Evolutionary conservation across 2,113 vertebrate genomes (phyloP).

Genomic region (Naja naja): DNA sequence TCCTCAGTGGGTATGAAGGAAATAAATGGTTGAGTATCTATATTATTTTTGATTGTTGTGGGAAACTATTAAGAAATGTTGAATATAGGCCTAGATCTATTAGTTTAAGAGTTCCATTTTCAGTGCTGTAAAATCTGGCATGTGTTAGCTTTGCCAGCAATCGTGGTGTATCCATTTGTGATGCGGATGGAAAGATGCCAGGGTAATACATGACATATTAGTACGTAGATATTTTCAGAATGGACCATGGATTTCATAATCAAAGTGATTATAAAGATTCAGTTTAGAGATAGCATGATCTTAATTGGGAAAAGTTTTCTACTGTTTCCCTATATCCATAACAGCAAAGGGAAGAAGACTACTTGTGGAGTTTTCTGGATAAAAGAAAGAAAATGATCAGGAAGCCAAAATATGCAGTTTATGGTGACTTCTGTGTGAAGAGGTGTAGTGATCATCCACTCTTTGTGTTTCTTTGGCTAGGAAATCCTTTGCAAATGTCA

Average conservation of each 20-base stretch:
- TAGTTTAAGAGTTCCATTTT: background rate
- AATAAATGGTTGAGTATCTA: background rate
- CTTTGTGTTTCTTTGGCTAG: background rate
- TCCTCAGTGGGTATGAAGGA: background rate
- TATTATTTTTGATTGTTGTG: background rate
- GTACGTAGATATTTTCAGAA: background rate
- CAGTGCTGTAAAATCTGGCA: background rate
- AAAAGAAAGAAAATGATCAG: background rate
- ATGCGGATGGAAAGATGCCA: background rate
- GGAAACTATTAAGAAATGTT: background rate
- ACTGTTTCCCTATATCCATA: background rate
- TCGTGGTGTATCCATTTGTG: background rate
- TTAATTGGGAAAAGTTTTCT: background rate
- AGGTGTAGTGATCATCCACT: background rate
- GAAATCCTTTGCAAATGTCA: background rate
- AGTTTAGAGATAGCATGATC: background rate
- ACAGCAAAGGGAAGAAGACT: background rate
- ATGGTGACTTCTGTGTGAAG: background rate
- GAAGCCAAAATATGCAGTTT: background rate
- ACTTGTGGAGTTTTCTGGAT: background rate
- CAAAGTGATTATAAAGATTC: background rate
- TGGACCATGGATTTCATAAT: background rate
- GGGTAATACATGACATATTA: too few species aligned
- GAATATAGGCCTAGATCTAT: background rate
- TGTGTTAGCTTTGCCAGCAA: background rate